phyloP scores from a whole-genome alignment of 2,113 vertebrate species.

The Miniopterus natalensis region DNA sequence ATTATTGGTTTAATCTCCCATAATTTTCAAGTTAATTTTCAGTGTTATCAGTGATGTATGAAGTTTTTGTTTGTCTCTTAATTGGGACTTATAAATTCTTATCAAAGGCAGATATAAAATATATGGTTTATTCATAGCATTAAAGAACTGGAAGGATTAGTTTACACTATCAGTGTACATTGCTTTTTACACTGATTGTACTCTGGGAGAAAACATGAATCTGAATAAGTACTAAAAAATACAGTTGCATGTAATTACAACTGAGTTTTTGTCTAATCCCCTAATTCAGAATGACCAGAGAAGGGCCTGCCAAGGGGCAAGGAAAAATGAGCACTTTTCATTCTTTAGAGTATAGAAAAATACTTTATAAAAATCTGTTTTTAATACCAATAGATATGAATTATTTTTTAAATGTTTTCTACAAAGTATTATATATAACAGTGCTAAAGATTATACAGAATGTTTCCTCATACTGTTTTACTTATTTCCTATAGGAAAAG shows the following conservation, averaged over 20 bases:
- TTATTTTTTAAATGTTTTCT: conserved; percentile 54
- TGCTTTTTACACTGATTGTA: conserved; percentile 50
- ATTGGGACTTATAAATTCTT: conserved; percentile 14
- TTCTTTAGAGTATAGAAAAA: conserved; percentile 54
- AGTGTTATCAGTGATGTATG: conserved; percentile 1
- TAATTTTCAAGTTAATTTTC: conserved; percentile 30
- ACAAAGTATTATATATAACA: neutral
- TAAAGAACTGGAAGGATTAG: conserved; percentile 14
- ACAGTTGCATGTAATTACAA: conserved; percentile 15
- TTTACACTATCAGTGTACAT: neutral
- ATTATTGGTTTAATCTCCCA: neutral
- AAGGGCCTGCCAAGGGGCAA: neutral
- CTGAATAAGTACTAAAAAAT: conserved; percentile 30
- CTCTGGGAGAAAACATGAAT: conserved; percentile 19
- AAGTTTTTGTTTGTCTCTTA: conserved; percentile 46
- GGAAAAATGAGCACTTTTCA: conserved; percentile 55
- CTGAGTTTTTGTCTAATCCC: conserved; percentile 47
- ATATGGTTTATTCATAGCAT: neutral
- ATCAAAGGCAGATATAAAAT: conserved; percentile 28
- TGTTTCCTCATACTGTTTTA: conserved; percentile 57
- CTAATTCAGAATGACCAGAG: conserved; percentile 44
- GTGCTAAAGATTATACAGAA: conserved; percentile 37
- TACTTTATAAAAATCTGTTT: neutral
- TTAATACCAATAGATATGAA: conserved; percentile 17
- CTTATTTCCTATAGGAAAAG: conserved; percentile 92